These are phyloP conservation scores for Gnathonemus longibarbis DNA, from an alignment of 2,113 vertebrate genomes.

Conservation along the genomic window DNA sequence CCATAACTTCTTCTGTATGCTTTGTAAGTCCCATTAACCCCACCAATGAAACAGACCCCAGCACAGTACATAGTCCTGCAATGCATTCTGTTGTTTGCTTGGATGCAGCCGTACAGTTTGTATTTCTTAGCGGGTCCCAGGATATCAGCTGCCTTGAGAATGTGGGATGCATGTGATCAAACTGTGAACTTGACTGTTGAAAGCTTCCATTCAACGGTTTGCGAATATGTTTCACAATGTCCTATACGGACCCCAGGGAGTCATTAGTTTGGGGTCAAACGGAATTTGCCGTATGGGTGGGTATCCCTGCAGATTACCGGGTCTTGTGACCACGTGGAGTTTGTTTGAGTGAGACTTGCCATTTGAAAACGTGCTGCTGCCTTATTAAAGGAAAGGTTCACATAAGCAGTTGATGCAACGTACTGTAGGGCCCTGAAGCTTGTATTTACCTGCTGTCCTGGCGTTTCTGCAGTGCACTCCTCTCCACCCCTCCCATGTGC, in stretches of 20 bases:
- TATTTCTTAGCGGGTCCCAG: neutral
- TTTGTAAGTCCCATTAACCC: neutral
- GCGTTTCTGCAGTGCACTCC: constrained; percentile 2
- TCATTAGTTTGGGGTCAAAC: neutral
- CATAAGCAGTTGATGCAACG: neutral
- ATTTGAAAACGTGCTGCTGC: neutral
- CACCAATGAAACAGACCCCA: neutral
- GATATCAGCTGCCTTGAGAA: neutral
- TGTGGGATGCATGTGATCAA: neutral
- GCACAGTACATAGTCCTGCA: neutral
- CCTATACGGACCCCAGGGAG: neutral
- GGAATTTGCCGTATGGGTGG: neutral
- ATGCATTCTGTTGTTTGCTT: neutral
- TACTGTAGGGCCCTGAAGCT: too few species aligned
- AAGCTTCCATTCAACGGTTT: neutral
- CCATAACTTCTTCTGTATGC: neutral
- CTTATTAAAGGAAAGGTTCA: neutral
- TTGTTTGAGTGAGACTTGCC: neutral
- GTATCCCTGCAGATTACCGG: neutral
- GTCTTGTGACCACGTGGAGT: neutral
- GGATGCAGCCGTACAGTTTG: neutral
- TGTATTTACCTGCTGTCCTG: neutral
- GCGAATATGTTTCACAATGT: neutral
- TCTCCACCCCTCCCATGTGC: constrained; percentile 61
- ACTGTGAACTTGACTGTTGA: neutral